Percentiles rank a stretch among this genome's conserved stretches.
These are phyloP conservation scores for Zootermopsis nevadensis DNA, from an alignment of 2,888 invertebrate species.

Conservation along the genomic window DNA sequence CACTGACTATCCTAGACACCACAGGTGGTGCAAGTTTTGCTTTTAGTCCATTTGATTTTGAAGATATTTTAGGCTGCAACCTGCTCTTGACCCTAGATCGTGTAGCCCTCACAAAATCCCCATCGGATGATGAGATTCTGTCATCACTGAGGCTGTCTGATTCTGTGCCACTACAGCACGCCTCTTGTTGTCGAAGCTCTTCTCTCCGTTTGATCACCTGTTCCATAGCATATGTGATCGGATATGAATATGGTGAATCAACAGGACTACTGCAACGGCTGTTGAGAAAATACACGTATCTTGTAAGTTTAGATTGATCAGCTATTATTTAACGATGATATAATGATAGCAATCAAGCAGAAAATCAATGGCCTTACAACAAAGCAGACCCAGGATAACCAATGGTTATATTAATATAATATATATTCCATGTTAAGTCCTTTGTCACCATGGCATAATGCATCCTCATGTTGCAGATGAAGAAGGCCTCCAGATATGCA, in stretches of 20 bases:
- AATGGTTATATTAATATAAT: too few relatives aligned
- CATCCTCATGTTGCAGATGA: too few relatives aligned
- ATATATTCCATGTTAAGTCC: too few relatives aligned
- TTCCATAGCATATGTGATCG: slow-evolving; percentile 47
- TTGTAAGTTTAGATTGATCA: too few relatives aligned
- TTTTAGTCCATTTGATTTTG: neutral
- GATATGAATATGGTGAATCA: slow-evolving; percentile 4
- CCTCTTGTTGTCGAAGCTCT: slow-evolving; percentile 27
- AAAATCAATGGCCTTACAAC: too few relatives aligned
- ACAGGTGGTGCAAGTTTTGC: neutral
- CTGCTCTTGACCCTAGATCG: neutral
- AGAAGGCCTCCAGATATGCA: too few relatives aligned
- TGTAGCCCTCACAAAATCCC: neutral
- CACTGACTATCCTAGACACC: neutral
- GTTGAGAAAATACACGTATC: neutral
- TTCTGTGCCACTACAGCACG: neutral
- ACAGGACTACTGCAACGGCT: slow-evolving; percentile 43
- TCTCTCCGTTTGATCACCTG: slow-evolving; percentile 41
- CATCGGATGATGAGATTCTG: neutral
- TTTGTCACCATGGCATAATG: too few relatives aligned
- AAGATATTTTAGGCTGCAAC: neutral
- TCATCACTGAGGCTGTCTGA: neutral
- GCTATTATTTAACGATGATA: too few relatives aligned
- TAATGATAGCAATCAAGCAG: too few relatives aligned
- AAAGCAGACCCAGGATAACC: too few relatives aligned